Percentiles rank a stretch among this genome's conserved stretches.
These are phyloP conservation scores for Pristionchus maxplancki DNA, from an alignment of 2,888 invertebrate species.

Conservation along the genomic window DNA sequence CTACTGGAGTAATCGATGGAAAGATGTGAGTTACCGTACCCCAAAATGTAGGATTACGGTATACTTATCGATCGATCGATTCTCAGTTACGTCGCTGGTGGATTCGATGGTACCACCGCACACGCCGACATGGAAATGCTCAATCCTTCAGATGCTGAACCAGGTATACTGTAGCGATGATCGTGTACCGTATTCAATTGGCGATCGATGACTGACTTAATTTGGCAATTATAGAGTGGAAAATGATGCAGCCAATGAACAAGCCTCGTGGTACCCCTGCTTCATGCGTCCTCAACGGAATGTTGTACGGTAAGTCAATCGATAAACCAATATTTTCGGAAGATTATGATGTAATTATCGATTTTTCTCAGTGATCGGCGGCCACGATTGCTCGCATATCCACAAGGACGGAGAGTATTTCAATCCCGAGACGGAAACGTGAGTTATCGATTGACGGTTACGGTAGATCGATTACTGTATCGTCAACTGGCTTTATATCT, in stretches of 20 bases:
- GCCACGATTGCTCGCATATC: slow-evolving; percentile 89
- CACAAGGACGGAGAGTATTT: slow-evolving; percentile 85
- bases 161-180: slow-evolving; percentile 56
- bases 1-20: slow-evolving; percentile 58
- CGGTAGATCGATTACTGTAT: background rate
- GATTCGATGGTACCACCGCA: background rate
- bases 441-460: background rate
- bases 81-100: background rate
- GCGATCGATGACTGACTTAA: slow-evolving; percentile 55
- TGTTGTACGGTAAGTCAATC: slow-evolving; percentile 53
- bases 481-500: too few relatives aligned
- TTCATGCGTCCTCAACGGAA: background rate
- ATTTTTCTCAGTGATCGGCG: slow-evolving; percentile 83
- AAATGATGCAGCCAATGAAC: background rate
- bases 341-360: slow-evolving; percentile 79
- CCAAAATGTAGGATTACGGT: background rate
- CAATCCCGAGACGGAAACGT: slow-evolving; percentile 51
- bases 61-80: slow-evolving; percentile 1
- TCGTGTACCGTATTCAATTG: slow-evolving; percentile 54
- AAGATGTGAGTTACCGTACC: slow-evolving; percentile 54
- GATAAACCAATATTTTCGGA: slow-evolving; percentile 73
- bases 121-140: background rate
- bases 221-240: background rate
- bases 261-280: background rate
- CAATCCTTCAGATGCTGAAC: background rate